A percentile compares a stretch with the other conserved stretches of the same genome.
These are phyloP conservation scores for Dasypogon diadema DNA, from an alignment of 2,888 invertebrate genomes.

Conservation along the genomic window DNA sequence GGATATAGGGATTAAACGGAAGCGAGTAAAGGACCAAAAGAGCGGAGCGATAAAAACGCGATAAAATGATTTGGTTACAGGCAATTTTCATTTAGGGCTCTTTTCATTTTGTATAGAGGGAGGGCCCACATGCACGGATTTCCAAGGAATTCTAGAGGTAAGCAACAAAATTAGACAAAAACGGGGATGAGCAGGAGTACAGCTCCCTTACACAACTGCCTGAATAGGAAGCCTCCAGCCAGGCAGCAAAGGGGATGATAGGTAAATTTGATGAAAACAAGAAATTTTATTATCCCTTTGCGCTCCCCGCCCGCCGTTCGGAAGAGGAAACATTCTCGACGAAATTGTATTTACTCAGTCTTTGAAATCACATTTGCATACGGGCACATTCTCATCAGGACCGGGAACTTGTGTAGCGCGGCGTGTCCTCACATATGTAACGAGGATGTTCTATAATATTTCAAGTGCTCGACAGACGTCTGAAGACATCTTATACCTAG, in stretches of 20 bases:
- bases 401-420: slow-evolving; percentile 7
- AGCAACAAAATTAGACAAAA: slow-evolving; percentile 10
- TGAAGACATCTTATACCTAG: slow-evolving; percentile 7
- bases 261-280: slow-evolving; percentile 51
- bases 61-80: slow-evolving; percentile 51
- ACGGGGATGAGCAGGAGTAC: background rate
- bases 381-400: slow-evolving; percentile 33
- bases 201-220: background rate
- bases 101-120: slow-evolving; percentile 30
- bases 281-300: slow-evolving; percentile 45
- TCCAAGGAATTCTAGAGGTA: slow-evolving; percentile 17
- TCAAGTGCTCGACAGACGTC: slow-evolving; percentile 17
- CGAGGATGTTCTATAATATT: background rate
- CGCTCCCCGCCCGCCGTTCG: background rate
- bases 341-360: slow-evolving; percentile 39
- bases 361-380: slow-evolving; percentile 44
- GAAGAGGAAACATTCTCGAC: slow-evolving; percentile 7
- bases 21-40: background rate
- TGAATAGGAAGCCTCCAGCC: background rate
- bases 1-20: slow-evolving; percentile 26
- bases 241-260: slow-evolving; percentile 18
- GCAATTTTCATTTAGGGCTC: slow-evolving; percentile 48
- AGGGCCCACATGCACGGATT: background rate
- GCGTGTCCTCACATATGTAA: background rate
- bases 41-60: slow-evolving; percentile 44